Percentiles rank a stretch among this genome's conserved stretches.
Conservation (phyloP, 2,113 vertebrate genomes). For the Hemibagrus wyckioides region DNA sequence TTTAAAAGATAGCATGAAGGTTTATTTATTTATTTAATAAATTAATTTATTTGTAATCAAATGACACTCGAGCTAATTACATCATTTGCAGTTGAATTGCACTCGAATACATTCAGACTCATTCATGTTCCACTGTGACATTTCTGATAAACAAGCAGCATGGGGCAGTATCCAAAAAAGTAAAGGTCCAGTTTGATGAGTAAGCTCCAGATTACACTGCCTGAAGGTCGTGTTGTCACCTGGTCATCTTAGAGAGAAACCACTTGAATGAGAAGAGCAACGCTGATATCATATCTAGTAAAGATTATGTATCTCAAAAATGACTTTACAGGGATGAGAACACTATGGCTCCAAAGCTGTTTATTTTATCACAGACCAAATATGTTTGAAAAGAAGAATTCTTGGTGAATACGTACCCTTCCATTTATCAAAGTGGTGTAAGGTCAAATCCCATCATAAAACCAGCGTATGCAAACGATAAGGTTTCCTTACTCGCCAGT, state of each 20-base stretch:
- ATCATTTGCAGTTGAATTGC: background rate
- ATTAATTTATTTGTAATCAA: too few species aligned
- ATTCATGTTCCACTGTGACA: conserved; percentile 7
- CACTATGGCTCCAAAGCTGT: conserved; percentile 3
- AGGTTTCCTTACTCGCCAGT: background rate
- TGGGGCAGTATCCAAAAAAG: conserved; percentile 7
- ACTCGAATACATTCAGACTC: background rate
- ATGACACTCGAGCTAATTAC: conserved; percentile 2
- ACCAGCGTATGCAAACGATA: background rate
- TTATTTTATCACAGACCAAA: too few species aligned
- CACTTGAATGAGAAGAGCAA: conserved; percentile 21
- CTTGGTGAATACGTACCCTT: too few species aligned
- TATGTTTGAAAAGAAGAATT: too few species aligned
- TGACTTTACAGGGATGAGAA: conserved; percentile 27
- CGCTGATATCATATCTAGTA: conserved; percentile 16
- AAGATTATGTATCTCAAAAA: conserved; percentile 14
- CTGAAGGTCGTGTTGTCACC: conserved; percentile 3
- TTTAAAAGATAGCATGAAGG: background rate
- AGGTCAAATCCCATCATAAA: background rate
- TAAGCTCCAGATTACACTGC: conserved; percentile 14
- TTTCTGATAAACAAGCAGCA: background rate
- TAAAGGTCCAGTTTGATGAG: background rate
- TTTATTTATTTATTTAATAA: background rate
- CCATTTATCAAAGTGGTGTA: background rate
- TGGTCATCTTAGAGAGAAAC: background rate